These are phyloP conservation scores for Electrona antarctica DNA, from an alignment of 2,113 vertebrate species.

Conservation along the genomic window DNA sequence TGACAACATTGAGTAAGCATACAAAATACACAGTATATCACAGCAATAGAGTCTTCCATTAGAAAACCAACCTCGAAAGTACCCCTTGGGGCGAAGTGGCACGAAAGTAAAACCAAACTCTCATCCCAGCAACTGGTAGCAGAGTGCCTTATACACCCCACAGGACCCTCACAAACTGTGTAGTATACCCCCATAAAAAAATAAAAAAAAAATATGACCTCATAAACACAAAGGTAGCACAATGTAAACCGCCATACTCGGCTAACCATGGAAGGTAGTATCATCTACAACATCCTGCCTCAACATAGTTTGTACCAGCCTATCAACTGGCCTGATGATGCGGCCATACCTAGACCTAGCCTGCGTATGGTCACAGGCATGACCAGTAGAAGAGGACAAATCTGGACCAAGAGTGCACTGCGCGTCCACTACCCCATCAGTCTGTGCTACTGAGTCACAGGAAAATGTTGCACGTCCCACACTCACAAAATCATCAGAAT, in stretches of 20 bases:
- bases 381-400: background rate
- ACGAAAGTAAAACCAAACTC: background rate
- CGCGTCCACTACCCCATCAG: too few species aligned
- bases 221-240: background rate
- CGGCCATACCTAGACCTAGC: background rate
- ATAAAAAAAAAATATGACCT: too few species aligned
- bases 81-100: constrained; percentile 2
- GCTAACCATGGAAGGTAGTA: background rate
- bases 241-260: background rate
- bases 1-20: too few species aligned
- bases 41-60: background rate
- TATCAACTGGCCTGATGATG: background rate
- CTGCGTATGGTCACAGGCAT: background rate
- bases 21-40: background rate
- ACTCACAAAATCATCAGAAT: background rate
- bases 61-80: background rate
- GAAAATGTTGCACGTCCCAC: background rate
- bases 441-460: too few species aligned
- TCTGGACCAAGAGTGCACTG: background rate
- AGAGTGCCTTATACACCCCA: constrained; percentile 11
- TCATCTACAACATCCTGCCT: background rate
- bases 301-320: background rate
- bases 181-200: background rate
- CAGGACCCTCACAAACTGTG: background rate
- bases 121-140: constrained; percentile 15